phyloP scores from a whole-genome alignment of 2,113 vertebrate genomes.

The Smithornis capensis region DNA sequence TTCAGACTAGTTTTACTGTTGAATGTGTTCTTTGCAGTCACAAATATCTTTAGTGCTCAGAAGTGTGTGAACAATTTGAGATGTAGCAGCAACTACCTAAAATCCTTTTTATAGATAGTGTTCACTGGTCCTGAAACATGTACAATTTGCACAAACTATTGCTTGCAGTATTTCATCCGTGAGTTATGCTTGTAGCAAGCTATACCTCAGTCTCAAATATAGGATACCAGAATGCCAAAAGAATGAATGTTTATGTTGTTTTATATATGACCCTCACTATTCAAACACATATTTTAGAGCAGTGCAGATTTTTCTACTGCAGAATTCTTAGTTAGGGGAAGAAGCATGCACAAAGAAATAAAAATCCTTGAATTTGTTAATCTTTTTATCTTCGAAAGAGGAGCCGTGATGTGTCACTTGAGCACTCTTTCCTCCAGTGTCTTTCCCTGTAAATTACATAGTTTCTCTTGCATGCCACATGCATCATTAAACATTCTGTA shows the following conservation, averaged over 20 bases:
- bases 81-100: background rate
- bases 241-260: background rate
- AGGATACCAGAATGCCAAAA: background rate
- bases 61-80: background rate
- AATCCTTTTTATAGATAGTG: background rate
- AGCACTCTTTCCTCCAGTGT: background rate
- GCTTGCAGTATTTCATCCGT: background rate
- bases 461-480: background rate
- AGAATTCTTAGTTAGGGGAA: background rate
- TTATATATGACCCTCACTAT: background rate
- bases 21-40: background rate
- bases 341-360: background rate
- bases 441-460: constrained; percentile 18
- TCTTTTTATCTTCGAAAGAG: background rate
- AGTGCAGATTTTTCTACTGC: background rate
- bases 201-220: background rate
- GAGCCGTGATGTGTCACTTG: background rate
- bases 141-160: background rate
- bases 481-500: background rate
- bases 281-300: background rate
- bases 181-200: background rate
- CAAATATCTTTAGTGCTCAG: background rate
- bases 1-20: background rate
- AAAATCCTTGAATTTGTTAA: background rate
- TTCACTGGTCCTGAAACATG: background rate